Evolutionary conservation across 2,888 invertebrate species (phyloP), one percentile per base, ranked within the genome.

Genomic region (Stenotaenia linearis): DNA sequence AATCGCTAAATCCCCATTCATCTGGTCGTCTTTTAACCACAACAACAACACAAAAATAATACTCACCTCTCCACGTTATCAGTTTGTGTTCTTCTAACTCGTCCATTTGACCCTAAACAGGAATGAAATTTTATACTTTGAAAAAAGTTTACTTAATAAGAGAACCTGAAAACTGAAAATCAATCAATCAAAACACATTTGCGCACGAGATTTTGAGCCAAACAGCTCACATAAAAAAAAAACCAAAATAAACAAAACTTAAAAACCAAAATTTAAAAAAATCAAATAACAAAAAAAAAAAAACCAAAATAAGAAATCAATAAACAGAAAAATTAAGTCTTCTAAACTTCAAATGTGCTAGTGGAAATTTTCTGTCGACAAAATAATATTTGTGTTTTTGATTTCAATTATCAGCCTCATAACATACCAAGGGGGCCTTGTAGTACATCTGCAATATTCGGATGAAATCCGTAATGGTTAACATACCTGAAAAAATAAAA

Each of bases 381-480:
- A 74, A 78, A 18, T 18, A 80, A 69, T 69, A 69, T 69, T 18
- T 76, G 28, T 76, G 32, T 76, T 23, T 78, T 45, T 28, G 37
- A 23, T 32, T 75, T 75, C 28, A 81, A 81, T 83, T 69, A 69
- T 18, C 18, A 15, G 15, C 40, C 40, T 40, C 40, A 15, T 40
- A 9, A 40, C 40, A 69, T 82, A 82, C 82, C 80, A 80, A 83
- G 79, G 95, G 95, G 84, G 96, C 95, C 85, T 94, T 96, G 89
- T 98, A 97, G 90, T 97, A 97, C 92, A 96, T 97, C 88, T 96
- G 93, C 84, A 99, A 90, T 84, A 98, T 98, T 88, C 97, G 95
- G 85, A 99, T 99, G 88, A 99, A 99, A 88, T 99, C 98, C 79
- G 99, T 98, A 84, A 99, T 98, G 82, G 98, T 98, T 84, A 99